Evolutionary conservation across 2,113 vertebrate genomes (phyloP).

Genomic region (Thomomys bottae): DNA sequence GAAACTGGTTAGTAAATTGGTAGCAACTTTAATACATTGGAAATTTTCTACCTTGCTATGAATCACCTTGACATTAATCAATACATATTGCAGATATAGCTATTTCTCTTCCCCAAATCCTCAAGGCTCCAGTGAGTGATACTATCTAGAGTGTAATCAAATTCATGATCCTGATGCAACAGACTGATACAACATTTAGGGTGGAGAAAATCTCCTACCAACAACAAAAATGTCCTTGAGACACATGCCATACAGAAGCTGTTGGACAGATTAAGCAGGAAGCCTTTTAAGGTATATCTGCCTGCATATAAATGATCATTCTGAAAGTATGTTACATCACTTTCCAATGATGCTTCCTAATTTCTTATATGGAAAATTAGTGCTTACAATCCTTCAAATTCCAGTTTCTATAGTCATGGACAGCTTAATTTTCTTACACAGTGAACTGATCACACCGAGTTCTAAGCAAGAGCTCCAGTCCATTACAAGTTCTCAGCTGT

Average conservation of each 20-base stretch:
- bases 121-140: not conserved
- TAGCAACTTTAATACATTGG: not conserved
- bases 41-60: not conserved
- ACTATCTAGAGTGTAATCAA: not conserved
- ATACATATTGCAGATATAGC: not conserved
- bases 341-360: not conserved
- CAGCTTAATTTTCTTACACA: not conserved
- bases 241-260: not conserved
- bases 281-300: not conserved
- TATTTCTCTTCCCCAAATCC: not conserved
- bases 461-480: not conserved
- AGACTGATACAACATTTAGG: not conserved
- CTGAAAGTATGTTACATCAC: not conserved
- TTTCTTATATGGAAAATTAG: not conserved
- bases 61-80: not conserved
- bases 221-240: not conserved
- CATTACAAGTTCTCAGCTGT: not conserved
- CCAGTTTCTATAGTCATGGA: not conserved
- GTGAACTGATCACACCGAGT: not conserved
- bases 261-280: not conserved
- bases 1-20: not conserved
- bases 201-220: not conserved
- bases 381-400: not conserved
- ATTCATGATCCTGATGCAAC: not conserved
- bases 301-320: not conserved